Base-by-base conservation (phyloP, 1,140 invertebrate species). In the Drosophila kepulauana region DNA sequence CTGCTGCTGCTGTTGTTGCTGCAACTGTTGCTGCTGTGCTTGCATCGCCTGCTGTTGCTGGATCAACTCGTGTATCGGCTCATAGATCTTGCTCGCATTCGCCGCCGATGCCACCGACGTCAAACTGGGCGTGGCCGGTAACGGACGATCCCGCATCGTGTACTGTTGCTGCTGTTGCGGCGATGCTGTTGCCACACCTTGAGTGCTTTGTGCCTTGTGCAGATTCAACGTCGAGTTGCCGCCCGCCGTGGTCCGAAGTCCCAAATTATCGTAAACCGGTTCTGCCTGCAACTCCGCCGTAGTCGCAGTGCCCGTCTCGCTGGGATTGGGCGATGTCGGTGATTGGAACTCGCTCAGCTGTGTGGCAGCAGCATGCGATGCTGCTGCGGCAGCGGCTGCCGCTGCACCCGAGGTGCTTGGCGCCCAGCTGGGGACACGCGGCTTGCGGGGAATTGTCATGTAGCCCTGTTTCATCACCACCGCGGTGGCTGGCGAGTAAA, bases 211-310 rank as follows among this genome's bases (percentile, higher is more conserved):
- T 20, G 15, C 78, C 93, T 96, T 96, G 84, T 96, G 96, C 52
- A 98, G 91, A 51, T 96, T 97, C 2, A 96, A 92, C 2, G 95
- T 95, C 0, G 96, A 97, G 79, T 96, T 97, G 5, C 97, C 97
- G 72, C 97, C 96, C 1, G 96, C 97, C n/a, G 97, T 97, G 1
- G 96, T 97, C 52, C 97, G 94, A 1, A 95, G 92, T 0, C 97
- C 97, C 10, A 98, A 92, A 84, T 97, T 97, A 82, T 98, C 97
- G 85, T 98, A 98, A 2, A 97, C 94, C 0, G 96, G 96, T 82
- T 97, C 96, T 20, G 94, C 93, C 33, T 81, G 82, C 59, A 91
- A 58, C 15, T 94, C 93, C 80, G 94, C 94, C 1, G 93, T 82
- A 71, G 93, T 94, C 0, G 94, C 93, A 2, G 94, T 92, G 2